Evolutionary conservation across 2,113 vertebrate species (phyloP), one percentile per base, ranked within the genome.

Genomic region (Elephantulus edwardii): DNA sequence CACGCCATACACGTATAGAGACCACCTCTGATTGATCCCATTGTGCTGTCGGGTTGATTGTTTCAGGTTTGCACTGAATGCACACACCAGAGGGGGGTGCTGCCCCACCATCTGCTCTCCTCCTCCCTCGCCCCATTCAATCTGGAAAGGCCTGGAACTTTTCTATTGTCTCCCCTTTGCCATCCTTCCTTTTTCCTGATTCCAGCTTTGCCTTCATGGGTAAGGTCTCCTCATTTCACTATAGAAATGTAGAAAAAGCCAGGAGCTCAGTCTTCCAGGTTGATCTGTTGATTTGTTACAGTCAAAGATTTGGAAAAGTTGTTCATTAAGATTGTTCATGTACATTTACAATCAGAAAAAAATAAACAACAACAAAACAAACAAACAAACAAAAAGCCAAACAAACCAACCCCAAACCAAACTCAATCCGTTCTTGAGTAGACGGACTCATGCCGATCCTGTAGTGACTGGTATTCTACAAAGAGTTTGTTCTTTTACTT

Each of bases 141-240:
- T 52, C 14, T n/a, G 14, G 26, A 64, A 91, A 44, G 33, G 11
- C 28, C 2, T 3, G 79, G 8, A n/a, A 3, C 2, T 71, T 82
- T 71, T 66, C 33, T 83, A 71, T 35, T 87, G 8, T 50, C 74
- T 66, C 44, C 28, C 50, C 24, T 79, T 62, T 74, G 44, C 64
- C 50, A 35, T 60, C 68, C 50, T 83, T 89, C 66, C 52, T 94
- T 89, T 54, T 80, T 62, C 58, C 20, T 56, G 50, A 72, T 33
- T 92, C 42, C 35, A 86, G 52, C 28, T 58, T 66, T 58, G 76
- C 42, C 42, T 86, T 86, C 20, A 19, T 50, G 38, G 46, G 75
- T 38, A 76, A 68, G 38, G 12, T 33, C 68, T 60, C 33, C 30
- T 58, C 33, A 58, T 54, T 93, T 40, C 75, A 62, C 58, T 74